A percentile compares a stretch with the other conserved stretches of the same genome.
Evolutionary conservation across 2,113 vertebrate species (phyloP).

Genomic region (Anolis carolinensis): DNA sequence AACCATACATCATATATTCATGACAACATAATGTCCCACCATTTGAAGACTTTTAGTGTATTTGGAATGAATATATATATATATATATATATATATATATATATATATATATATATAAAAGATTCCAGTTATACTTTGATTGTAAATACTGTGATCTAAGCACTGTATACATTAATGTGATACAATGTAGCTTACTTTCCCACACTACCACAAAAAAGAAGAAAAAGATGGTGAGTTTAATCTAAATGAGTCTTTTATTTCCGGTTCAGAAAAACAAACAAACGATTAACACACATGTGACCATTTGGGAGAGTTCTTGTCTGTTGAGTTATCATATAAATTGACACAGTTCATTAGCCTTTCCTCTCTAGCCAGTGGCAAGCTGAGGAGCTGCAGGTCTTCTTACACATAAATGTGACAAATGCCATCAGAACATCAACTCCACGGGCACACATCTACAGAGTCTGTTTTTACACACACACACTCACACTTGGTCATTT

Average conservation of each 20-base stretch:
- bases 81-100: too few relatives aligned
- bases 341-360: constrained; percentile 8
- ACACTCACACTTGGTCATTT: constrained; percentile 6
- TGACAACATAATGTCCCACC: too few relatives aligned
- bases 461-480: constrained; percentile 1
- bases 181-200: too few relatives aligned
- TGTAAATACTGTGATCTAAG: too few relatives aligned
- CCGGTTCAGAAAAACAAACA: constrained; percentile 47
- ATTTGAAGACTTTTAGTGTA: too few relatives aligned
- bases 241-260: constrained; percentile 62
- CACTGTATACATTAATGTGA: background rate
- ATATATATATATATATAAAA: too few relatives aligned
- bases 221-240: constrained; percentile 21
- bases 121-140: too few relatives aligned
- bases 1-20: too few relatives aligned
- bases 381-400: background rate
- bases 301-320: constrained; percentile 24
- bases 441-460: constrained; percentile 30
- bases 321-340: constrained; percentile 23
- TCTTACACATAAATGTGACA: background rate
- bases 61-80: too few relatives aligned
- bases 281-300: constrained; percentile 32
- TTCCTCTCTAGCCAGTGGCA: background rate
- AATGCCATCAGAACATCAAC: constrained; percentile 29
- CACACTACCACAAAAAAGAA: background rate